A percentile compares a stretch with the other conserved stretches of the same genome.
Evolutionary conservation across 2,113 vertebrate genomes (phyloP).

Genomic region (Piaya cayana): DNA sequence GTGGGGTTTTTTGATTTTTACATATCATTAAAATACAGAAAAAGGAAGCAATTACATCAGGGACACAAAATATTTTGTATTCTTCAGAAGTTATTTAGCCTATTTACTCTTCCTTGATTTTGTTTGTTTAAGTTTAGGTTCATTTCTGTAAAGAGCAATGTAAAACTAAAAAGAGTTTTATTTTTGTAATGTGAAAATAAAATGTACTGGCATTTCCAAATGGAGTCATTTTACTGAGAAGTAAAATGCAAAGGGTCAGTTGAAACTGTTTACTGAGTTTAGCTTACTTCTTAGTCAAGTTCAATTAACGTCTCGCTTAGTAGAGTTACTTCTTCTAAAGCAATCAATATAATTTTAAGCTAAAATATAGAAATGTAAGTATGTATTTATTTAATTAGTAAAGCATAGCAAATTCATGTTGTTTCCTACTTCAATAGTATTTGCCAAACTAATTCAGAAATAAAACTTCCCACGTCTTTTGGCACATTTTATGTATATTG

Average conservation of each 20-base stretch:
- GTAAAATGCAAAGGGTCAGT: not conserved
- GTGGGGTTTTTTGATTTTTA: no score
- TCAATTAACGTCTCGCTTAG: not conserved
- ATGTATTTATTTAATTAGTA: not conserved
- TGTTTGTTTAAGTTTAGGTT: not conserved
- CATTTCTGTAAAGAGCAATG: not conserved
- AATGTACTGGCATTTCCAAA: not conserved
- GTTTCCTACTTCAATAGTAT: not conserved
- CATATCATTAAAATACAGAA: no score
- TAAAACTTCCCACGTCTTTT: not conserved
- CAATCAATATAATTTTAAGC: not conserved
- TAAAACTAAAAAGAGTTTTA: not conserved
- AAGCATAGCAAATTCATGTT: not conserved
- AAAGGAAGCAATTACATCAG: no score
- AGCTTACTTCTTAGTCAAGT: not conserved
- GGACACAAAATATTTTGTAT: not conserved
- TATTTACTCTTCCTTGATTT: not conserved
- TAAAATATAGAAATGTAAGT: not conserved
- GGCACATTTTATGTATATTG: not conserved
- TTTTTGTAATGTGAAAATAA: not conserved
- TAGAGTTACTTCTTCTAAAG: not conserved
- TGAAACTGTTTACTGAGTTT: not conserved
- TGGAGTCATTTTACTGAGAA: not conserved
- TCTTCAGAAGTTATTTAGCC: not conserved
- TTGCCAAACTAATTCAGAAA: not conserved